These are phyloP conservation scores for Bubo bubo DNA, from an alignment of 2,113 vertebrate species.

Conservation along the genomic window DNA sequence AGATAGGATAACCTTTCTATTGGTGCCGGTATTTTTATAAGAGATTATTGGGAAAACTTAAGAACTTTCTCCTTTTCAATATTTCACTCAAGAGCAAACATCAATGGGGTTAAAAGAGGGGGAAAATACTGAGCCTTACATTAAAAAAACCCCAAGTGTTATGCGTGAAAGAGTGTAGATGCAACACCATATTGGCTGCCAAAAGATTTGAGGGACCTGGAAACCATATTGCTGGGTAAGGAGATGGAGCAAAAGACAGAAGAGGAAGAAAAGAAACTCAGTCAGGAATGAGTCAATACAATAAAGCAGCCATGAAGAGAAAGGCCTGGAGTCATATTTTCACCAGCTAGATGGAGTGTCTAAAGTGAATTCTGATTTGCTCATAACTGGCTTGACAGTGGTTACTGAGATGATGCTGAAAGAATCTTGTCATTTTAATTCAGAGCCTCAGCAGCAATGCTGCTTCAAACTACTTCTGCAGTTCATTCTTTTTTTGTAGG, in stretches of 20 bases:
- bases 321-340: neutral
- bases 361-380: neutral
- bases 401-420: neutral
- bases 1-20: neutral
- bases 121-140: neutral
- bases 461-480: neutral
- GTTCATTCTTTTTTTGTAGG: neutral
- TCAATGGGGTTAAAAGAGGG: neutral
- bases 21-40: neutral
- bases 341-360: neutral
- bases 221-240: neutral
- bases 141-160: neutral
- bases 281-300: neutral
- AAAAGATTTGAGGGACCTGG: neutral
- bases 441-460: neutral
- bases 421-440: neutral
- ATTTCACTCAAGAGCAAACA: neutral
- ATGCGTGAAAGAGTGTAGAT: neutral
- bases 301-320: neutral
- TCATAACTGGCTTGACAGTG: neutral
- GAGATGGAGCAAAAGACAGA: neutral
- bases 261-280: neutral
- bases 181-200: neutral
- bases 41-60: neutral
- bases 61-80: neutral